Percentiles rank a stretch among this genome's conserved stretches.
phyloP scores from a whole-genome alignment of 1,140 invertebrate genomes.

The Drosophila mauritiana region DNA sequence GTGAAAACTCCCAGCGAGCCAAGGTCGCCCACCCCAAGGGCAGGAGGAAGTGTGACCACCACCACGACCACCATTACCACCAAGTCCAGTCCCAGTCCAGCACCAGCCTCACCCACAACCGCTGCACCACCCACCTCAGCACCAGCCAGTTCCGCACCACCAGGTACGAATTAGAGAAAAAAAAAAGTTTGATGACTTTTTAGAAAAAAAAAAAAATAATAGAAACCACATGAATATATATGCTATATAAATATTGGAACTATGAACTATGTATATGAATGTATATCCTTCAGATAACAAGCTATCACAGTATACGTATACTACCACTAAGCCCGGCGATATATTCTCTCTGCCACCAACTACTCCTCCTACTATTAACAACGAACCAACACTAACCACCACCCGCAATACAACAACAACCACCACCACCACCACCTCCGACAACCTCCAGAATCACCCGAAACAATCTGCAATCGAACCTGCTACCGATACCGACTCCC shows the following conservation, averaged over 20 bases:
- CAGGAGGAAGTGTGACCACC: conserved; percentile 39
- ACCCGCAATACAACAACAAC: conserved; percentile 36
- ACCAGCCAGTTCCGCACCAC: conserved; percentile 23
- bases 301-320: conserved; percentile 81
- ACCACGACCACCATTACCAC: conserved; percentile 45
- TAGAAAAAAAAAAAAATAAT: conserved; percentile 14
- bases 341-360: conserved; percentile 82
- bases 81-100: conserved; percentile 17
- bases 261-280: conserved; percentile 81
- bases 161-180: conserved; percentile 80
- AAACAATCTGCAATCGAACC: conserved; percentile 38
- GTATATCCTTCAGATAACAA: conserved; percentile 81
- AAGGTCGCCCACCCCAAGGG: conserved; percentile 50
- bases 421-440: conserved; percentile 8
- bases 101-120: conserved; percentile 12
- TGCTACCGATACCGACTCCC: conserved; percentile 14
- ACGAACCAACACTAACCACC: conserved; percentile 70
- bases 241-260: conserved; percentile 49
- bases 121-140: conserved; percentile 15
- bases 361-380: conserved; percentile 81
- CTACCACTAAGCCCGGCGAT: conserved; percentile 82
- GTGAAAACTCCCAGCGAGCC: conserved; percentile 63
- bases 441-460: conserved; percentile 7
- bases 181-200: conserved; percentile 22
- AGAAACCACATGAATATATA: conserved; percentile 33